A percentile compares a stretch with the other conserved stretches of the same genome.
phyloP scores from a whole-genome alignment of 1,140 invertebrate genomes.

The Mya arenaria region DNA sequence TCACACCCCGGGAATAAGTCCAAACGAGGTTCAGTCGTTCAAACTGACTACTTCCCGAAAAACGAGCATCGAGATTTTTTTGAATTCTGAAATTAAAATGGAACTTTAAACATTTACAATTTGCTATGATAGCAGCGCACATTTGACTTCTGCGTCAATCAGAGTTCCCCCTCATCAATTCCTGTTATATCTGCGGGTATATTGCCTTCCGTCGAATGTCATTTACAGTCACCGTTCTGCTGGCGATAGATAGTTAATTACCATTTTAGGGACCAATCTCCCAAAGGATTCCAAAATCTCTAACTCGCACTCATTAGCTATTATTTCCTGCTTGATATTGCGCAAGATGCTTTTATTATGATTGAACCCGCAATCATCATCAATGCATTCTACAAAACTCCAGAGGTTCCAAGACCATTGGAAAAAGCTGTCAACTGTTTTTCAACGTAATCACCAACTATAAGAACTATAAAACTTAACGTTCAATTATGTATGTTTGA shows the following conservation, averaged over 20 bases:
- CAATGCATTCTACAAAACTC: background rate
- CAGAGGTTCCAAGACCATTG: too few species aligned
- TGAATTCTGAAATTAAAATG: too few species aligned
- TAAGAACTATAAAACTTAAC: too few species aligned
- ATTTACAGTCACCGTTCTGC: conserved; percentile 83
- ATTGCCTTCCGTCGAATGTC: conserved; percentile 84
- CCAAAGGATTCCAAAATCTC: conserved; percentile 83
- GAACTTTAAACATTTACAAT: too few species aligned
- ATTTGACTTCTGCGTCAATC: conserved; percentile 64
- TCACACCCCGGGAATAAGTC: too few species aligned
- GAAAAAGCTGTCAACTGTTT: too few species aligned
- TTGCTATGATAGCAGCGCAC: too few species aligned
- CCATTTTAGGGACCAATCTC: conserved; percentile 83
- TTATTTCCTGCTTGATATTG: background rate
- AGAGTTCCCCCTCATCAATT: conserved; percentile 82
- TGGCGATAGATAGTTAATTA: conserved; percentile 84
- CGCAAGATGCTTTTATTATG: background rate
- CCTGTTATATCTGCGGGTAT: conserved; percentile 83
- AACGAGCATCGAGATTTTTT: too few species aligned
- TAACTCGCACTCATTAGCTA: conserved; percentile 79
- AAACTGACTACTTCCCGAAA: too few species aligned
- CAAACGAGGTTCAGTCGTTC: too few species aligned
- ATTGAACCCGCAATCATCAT: background rate
- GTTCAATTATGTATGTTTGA: too few species aligned
- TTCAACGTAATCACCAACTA: too few species aligned